Conservation (phyloP, 2,797 vertebrate genomes). For the Pangasius krempfi region DNA sequence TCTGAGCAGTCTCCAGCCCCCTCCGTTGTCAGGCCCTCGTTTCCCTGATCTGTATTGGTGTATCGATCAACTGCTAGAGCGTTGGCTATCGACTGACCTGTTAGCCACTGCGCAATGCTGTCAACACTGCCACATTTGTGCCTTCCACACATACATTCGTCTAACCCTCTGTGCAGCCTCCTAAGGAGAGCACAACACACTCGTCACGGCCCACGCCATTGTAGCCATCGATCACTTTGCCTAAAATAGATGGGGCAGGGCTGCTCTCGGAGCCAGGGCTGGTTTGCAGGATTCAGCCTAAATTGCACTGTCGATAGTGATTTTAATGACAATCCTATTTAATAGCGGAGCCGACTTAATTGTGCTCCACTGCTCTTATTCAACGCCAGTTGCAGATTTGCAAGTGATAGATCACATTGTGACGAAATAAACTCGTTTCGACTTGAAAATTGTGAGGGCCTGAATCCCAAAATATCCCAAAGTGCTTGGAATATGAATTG, state of each 20-base stretch:
- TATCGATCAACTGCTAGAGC: slow-evolving; percentile 32
- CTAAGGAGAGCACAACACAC: slow-evolving; percentile 24
- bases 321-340: slow-evolving; percentile 30
- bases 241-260: slow-evolving; percentile 24
- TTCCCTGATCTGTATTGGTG: slow-evolving; percentile 29
- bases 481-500: neutral
- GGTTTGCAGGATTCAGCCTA: slow-evolving; percentile 15
- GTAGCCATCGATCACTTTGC: slow-evolving; percentile 27
- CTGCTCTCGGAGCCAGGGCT: neutral
- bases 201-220: neutral
- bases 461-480: slow-evolving; percentile 2
- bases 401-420: neutral
- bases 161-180: neutral
- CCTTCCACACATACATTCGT: slow-evolving; percentile 18
- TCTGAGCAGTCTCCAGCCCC: neutral
- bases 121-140: slow-evolving; percentile 22
- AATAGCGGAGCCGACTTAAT: slow-evolving; percentile 21
- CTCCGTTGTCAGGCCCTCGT: neutral
- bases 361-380: slow-evolving; percentile 9
- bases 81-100: slow-evolving; percentile 34
- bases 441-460: neutral
- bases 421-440: neutral
- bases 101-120: slow-evolving; percentile 30
- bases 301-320: slow-evolving; percentile 38
- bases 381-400: neutral